phyloP scores from a whole-genome alignment of 2,113 vertebrate species.

The Anas platyrhynchos region DNA sequence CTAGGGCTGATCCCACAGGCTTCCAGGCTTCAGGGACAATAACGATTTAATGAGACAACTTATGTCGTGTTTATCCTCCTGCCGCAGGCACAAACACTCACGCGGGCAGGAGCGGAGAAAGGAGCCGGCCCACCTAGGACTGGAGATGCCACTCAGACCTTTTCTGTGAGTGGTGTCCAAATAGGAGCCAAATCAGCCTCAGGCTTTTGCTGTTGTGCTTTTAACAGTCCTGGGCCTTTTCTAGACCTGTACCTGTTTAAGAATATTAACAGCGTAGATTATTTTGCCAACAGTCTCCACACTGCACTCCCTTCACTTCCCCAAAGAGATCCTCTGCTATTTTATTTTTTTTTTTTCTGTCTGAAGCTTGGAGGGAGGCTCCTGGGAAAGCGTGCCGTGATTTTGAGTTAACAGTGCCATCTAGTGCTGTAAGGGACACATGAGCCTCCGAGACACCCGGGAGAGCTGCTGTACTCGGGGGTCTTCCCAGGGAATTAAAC shows the following conservation, averaged over 20 bases:
- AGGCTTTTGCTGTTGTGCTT: not conserved
- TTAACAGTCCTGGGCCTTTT: not conserved
- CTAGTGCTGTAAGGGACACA: not conserved
- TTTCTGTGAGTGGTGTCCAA: not conserved
- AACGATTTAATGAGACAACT: conserved; percentile 28
- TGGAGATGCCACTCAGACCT: not conserved
- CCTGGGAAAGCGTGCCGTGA: fast-evolving
- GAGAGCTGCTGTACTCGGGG: not conserved
- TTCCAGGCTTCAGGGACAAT: not conserved
- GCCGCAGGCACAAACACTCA: not conserved
- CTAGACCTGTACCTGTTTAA: not conserved
- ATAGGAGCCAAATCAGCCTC: not conserved
- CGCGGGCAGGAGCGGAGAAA: not conserved
- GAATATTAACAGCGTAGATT: not conserved
- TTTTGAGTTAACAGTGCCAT: conserved; percentile 53
- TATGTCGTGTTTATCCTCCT: not conserved
- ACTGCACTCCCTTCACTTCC: too few relatives aligned
- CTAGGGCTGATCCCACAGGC: not conserved
- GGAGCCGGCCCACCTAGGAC: not conserved
- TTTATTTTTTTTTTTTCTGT: not conserved
- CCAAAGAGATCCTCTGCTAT: fast-evolving
- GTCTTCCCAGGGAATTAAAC: not conserved
- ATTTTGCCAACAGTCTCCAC: not conserved
- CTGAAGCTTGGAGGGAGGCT: not conserved
- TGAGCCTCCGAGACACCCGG: not conserved